Conservation (phyloP, 2,888 invertebrate genomes). For the Nipponacmea schrenckii region DNA sequence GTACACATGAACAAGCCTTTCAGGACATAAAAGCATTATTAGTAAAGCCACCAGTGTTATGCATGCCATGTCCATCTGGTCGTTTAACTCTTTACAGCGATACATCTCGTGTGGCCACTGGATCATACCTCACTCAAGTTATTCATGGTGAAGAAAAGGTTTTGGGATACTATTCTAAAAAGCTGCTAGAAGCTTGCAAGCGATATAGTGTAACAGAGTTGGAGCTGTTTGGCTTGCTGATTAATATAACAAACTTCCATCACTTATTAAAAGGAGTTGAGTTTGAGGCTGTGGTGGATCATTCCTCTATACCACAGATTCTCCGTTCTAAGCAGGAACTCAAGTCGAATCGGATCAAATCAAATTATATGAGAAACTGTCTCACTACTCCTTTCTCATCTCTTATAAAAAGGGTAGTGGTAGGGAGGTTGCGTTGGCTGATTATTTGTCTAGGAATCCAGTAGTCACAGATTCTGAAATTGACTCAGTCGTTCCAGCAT, state of each 20-base stretch:
- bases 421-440: no score
- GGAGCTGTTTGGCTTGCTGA: neutral
- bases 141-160: neutral
- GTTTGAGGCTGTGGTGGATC: neutral
- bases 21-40: neutral
- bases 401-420: no score
- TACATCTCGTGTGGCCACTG: neutral
- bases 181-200: neutral
- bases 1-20: neutral
- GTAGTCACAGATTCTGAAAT: neutral
- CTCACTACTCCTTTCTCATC: no score
- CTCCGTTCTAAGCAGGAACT: neutral
- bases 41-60: neutral
- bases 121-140: neutral
- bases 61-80: neutral
- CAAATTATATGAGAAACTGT: no score
- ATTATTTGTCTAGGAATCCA: no score
- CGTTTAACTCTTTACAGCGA: no score
- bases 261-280: neutral
- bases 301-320: neutral
- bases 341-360: neutral
- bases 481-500: neutral
- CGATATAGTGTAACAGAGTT: neutral
- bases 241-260: no score
- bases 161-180: neutral